A percentile compares a stretch with the other conserved stretches of the same genome.
Conservation (phyloP, 1,140 invertebrate genomes). For the Drosophila sp. region DNA sequence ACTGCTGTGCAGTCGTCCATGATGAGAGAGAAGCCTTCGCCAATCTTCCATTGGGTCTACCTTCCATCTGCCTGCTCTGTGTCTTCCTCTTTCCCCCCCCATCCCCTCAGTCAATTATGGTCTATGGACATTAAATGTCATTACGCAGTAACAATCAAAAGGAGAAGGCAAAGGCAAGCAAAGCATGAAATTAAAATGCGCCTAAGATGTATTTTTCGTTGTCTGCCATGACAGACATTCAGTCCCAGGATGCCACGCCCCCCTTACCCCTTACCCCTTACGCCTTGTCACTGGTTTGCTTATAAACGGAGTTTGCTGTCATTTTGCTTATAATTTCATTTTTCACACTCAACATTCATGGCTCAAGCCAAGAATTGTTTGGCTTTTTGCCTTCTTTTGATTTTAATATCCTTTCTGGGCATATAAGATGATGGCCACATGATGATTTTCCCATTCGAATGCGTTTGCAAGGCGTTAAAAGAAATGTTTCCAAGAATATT, state of each 20-base stretch:
- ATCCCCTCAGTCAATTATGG: conserved; percentile 69
- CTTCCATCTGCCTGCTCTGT: conserved; percentile 6
- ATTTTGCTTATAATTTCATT: conserved; percentile 79
- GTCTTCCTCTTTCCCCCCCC: neutral
- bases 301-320: conserved; percentile 46
- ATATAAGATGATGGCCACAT: neutral
- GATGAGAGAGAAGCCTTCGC: conserved; percentile 35
- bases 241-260: neutral
- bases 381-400: conserved; percentile 50
- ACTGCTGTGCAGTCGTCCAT: conserved; percentile 77
- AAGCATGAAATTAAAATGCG: conserved; percentile 82
- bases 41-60: conserved; percentile 10
- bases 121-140: conserved; percentile 79
- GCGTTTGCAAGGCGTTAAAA: neutral
- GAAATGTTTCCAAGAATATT: neutral
- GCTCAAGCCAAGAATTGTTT: conserved; percentile 33
- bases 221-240: conserved; percentile 49
- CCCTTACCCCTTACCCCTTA: conserved; percentile 18
- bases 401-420: conserved; percentile 12
- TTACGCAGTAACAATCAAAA: conserved; percentile 79
- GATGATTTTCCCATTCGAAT: neutral
- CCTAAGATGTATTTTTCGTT: conserved; percentile 75
- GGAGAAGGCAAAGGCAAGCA: conserved; percentile 55
- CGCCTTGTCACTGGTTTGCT: conserved; percentile 6
- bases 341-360: conserved; percentile 65